phyloP scores from a whole-genome alignment of 2,113 vertebrate genomes.

The Puffinus mauretanicus region DNA sequence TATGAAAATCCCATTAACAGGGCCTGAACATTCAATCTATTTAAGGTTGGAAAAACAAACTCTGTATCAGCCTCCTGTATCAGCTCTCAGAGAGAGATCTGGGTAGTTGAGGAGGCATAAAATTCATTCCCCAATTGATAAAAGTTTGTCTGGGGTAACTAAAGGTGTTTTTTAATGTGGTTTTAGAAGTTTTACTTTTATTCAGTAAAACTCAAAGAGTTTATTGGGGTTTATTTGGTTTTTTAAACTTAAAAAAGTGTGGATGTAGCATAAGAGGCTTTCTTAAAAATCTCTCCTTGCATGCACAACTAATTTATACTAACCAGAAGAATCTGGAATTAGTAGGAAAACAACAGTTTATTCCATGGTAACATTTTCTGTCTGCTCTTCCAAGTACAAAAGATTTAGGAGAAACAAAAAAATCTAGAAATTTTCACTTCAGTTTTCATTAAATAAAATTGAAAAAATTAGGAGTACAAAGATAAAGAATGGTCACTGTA shows the following conservation, averaged over 20 bases:
- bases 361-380: neutral
- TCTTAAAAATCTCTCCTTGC: neutral
- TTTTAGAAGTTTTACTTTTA: too few relatives aligned
- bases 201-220: neutral
- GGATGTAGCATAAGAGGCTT: neutral
- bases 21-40: neutral
- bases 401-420: neutral
- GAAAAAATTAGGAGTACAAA: neutral
- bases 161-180: fast-evolving
- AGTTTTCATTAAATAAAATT: neutral
- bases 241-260: neutral
- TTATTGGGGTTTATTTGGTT: neutral
- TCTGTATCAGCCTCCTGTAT: neutral
- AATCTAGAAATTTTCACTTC: neutral
- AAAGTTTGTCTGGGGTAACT: neutral
- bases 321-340: neutral
- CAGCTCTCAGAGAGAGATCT: neutral
- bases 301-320: neutral
- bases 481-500: neutral
- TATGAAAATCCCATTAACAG: neutral
- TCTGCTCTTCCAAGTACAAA: neutral
- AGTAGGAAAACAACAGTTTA: neutral
- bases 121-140: neutral
- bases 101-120: neutral
- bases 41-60: neutral